phyloP scores from a whole-genome alignment of 92 coral and sea anemone genomes.

The Paragorgia papillata region DNA sequence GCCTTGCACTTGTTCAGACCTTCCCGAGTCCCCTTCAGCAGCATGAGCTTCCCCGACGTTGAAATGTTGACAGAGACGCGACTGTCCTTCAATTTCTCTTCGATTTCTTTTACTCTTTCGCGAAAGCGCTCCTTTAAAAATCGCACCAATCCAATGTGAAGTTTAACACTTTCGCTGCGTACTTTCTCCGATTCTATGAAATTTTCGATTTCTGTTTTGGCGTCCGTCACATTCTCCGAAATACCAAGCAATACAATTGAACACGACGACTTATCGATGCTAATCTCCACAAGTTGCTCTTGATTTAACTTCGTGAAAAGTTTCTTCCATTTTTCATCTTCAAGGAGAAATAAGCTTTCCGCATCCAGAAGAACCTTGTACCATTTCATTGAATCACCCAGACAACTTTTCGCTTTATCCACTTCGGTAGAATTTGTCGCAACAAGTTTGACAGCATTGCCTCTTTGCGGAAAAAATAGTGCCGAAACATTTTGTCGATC shows the following conservation, averaged over 20 bases:
- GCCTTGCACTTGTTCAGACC: conserved; percentile 46
- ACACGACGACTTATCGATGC: conserved; percentile 56
- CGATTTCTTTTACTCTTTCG: conserved; percentile 56
- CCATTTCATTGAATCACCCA: not conserved
- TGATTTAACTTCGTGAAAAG: not conserved
- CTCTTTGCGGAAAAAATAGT: conserved; percentile 19
- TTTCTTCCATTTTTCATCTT: not conserved
- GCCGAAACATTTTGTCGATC: conserved; percentile 53
- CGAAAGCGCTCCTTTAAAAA: conserved; percentile 59
- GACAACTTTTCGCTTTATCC: not conserved
- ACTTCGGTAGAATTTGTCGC: not conserved
- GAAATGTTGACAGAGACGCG: conserved; percentile 54
- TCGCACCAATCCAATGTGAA: conserved; percentile 41
- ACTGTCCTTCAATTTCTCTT: conserved; percentile 40
- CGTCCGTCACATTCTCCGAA: conserved; percentile 13
- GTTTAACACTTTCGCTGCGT: not conserved
- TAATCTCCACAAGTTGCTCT: not conserved
- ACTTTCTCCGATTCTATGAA: not conserved
- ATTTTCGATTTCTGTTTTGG: not conserved
- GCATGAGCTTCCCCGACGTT: conserved; percentile 38
- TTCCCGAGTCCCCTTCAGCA: conserved; percentile 64
- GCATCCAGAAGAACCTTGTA: not conserved
- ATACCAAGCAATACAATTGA: conserved; percentile 51
- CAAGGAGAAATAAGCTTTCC: not conserved
- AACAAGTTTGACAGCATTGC: conserved; percentile 1